Conservation (phyloP, 2,797 vertebrate genomes). For the Tadarida brasiliensis region DNA sequence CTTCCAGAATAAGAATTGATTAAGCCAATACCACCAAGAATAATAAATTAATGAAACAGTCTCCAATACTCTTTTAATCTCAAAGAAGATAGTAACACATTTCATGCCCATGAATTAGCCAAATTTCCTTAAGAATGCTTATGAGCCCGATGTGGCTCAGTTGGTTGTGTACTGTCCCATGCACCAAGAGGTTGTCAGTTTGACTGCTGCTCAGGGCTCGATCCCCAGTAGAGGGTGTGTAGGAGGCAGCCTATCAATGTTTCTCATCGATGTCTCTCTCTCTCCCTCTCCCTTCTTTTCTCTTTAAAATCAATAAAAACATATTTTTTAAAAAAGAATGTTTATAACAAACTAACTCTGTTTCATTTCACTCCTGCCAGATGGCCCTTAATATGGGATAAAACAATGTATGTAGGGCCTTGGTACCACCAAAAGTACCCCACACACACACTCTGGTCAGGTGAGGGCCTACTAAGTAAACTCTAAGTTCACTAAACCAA, state of each 20-base stretch:
- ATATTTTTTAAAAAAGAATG: neutral
- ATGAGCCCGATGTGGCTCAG: neutral
- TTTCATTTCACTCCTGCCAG: conserved; percentile 66
- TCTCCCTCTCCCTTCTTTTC: too few relatives aligned
- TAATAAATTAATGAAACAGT: conserved; percentile 17
- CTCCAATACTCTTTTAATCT: neutral
- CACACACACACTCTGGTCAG: neutral
- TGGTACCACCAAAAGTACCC: neutral
- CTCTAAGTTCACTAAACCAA: conserved; percentile 49
- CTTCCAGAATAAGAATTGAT: neutral
- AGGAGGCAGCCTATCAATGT: too few relatives aligned
- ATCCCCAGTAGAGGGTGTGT: too few relatives aligned
- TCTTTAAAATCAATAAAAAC: too few relatives aligned
- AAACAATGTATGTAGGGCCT: neutral
- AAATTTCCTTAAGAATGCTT: conserved; percentile 3
- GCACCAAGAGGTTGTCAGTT: too few relatives aligned
- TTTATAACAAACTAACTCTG: conserved; percentile 47
- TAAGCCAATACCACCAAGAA: neutral
- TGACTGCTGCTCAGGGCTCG: too few relatives aligned
- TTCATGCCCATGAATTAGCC: neutral
- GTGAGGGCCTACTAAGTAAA: neutral
- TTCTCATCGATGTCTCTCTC: too few relatives aligned
- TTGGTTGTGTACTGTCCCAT: too few relatives aligned
- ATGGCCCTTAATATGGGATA: conserved; percentile 29
- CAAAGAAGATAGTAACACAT: conserved; percentile 22